These are phyloP conservation scores for Acropora tenuis DNA, from an alignment of 64 coral and sea anemone genomes.

Conservation along the genomic window DNA sequence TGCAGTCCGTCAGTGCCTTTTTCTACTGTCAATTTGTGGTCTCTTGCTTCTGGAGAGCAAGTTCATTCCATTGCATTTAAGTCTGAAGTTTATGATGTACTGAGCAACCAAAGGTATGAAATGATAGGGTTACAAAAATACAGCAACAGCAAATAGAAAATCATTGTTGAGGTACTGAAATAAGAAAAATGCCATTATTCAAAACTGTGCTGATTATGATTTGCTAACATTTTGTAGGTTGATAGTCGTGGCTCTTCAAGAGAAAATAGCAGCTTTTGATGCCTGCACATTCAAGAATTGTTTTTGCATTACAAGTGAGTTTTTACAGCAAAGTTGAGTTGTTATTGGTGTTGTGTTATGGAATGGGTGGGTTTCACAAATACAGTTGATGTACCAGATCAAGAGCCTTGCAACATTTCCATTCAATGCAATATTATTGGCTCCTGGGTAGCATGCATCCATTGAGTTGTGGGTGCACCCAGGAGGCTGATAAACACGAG, in stretches of 20 bases:
- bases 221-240: constrained; percentile 40
- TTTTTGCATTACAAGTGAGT: constrained; percentile 96
- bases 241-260: constrained; percentile 92
- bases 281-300: constrained; percentile 81
- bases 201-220: too few species aligned
- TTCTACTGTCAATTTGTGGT: constrained; percentile 98
- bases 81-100: constrained; percentile 94
- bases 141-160: too few species aligned
- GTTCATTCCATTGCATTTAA: constrained; percentile 96
- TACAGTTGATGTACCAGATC: too few species aligned
- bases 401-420: too few species aligned
- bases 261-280: constrained; percentile 99
- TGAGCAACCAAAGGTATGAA: constrained; percentile 84
- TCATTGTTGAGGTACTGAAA: too few species aligned
- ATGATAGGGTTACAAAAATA: background rate
- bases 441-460: too few species aligned
- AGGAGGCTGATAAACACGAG: too few species aligned
- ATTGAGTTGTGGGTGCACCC: too few species aligned
- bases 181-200: too few species aligned
- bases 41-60: constrained; percentile 80
- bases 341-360: background rate
- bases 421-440: too few species aligned
- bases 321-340: background rate
- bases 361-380: too few species aligned
- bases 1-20: constrained; percentile 83